phyloP scores from a whole-genome alignment of 2,113 vertebrate genomes.

The Sturnus vulgaris region DNA sequence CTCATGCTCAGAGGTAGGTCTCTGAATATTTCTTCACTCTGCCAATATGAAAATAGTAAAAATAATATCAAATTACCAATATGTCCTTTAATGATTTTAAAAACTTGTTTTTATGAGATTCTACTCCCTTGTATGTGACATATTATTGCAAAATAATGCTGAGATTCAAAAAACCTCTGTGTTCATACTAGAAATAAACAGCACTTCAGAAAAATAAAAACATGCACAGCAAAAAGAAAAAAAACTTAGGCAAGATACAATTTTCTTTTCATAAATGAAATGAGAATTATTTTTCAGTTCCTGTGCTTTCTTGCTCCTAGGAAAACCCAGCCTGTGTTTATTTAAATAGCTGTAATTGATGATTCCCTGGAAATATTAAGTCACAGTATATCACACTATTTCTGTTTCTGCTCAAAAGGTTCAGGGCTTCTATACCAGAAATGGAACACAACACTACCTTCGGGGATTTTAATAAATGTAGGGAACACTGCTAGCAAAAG shows the following conservation, averaged over 20 bases:
- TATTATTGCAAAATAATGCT: background rate
- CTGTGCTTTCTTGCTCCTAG: constrained; percentile 1
- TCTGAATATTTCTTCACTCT: background rate
- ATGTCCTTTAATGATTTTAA: constrained; percentile 11
- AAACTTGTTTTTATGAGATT: background rate
- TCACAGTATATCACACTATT: constrained; percentile 45
- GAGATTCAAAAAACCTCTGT: background rate
- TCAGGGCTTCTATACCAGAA: constrained; percentile 74
- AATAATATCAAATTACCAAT: background rate
- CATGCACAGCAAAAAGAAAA: background rate
- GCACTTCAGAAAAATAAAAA: constrained; percentile 8
- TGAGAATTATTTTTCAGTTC: constrained; percentile 15
- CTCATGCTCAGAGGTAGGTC: background rate
- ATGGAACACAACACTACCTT: constrained; percentile 84
- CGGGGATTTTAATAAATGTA: constrained; percentile 96
- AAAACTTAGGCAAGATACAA: background rate
- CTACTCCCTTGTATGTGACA: background rate
- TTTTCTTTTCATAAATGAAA: background rate
- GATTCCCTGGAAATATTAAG: constrained; percentile 54
- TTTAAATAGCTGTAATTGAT: constrained; percentile 61
- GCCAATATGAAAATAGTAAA: background rate
- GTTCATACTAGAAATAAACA: background rate
- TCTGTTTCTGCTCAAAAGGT: constrained; percentile 65
- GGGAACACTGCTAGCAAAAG: constrained; percentile 94
- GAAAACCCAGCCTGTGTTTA: constrained; percentile 50